Conservation (phyloP, 2,113 vertebrate genomes). For the Euleptes europaea region DNA sequence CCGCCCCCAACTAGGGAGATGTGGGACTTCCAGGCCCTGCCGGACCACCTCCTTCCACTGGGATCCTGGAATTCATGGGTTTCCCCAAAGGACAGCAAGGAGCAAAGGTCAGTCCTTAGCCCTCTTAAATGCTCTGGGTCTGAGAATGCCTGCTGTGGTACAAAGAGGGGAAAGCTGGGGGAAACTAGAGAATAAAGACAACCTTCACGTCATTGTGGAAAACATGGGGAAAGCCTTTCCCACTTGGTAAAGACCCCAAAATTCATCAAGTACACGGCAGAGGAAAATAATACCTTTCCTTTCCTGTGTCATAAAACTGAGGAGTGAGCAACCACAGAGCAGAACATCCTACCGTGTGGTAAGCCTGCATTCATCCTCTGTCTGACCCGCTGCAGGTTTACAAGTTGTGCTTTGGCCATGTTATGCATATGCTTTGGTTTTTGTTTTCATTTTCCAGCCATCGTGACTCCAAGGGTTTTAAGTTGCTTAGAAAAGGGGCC, state of each 20-base stretch:
- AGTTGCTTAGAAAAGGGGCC: not conserved
- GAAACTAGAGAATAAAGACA: not conserved
- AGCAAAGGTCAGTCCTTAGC: conserved; percentile 79
- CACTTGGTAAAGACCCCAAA: too few species aligned
- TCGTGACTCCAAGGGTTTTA: not conserved
- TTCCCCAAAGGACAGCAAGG: conserved; percentile 89
- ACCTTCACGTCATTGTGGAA: too few species aligned
- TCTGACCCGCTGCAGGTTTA: not conserved
- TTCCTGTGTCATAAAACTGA: too few species aligned
- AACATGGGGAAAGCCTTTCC: too few species aligned
- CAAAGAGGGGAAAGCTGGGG: not conserved
- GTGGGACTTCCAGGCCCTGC: conserved; percentile 85
- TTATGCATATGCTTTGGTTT: not conserved
- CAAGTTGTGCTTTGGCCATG: too few species aligned
- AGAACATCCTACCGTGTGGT: too few species aligned
- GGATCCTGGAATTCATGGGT: conserved; percentile 85
- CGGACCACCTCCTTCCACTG: conserved; percentile 84
- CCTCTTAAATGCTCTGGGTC: not conserved
- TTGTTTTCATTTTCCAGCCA: not conserved
- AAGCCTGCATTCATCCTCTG: too few species aligned
- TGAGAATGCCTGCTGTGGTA: not conserved
- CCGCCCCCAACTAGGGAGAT: conserved; percentile 77
- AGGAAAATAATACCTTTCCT: too few species aligned
- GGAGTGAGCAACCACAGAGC: too few species aligned
- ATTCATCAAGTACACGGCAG: too few species aligned